Base-by-base conservation (phyloP, 1,140 invertebrate species). In the Caenorhabditis briggsae region DNA sequence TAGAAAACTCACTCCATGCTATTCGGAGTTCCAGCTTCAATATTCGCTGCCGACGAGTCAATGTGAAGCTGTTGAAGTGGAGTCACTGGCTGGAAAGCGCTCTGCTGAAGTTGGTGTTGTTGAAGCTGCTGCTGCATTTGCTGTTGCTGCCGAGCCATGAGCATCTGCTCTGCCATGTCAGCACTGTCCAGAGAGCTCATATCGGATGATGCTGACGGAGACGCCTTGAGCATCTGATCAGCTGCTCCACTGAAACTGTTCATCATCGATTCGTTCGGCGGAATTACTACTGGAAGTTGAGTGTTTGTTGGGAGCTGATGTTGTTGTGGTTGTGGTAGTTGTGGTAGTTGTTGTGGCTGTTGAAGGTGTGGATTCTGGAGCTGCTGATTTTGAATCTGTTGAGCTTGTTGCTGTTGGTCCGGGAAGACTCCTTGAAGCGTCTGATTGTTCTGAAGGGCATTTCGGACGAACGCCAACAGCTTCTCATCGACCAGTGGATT, bases 1-100 rank as follows among this genome's bases (percentile, higher is more conserved):
- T n/a, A n/a, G n/a, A n/a, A 46, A 74, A 78, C 70, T 78, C 12
- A 78, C 70, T 78, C 70, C 7, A 46, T n/a, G 25, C 20, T 65
- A 5, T 5, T 14, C 12, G 14, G 7, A n/a, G n/a, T 46, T 12
- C 70, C 46, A 53, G 43, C 46, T 2, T n/a, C 70, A 50, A 78
- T 78, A 50, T 78, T 78, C 1, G 46, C 70, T 5, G 46, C 70
- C 2, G 70, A 78, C 7, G 70, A 78, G 70, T 78, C 70, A n/a
- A 78, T 78, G 20, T 18, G 23, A 43, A 78, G 18, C 70, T 78
- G 70, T 53, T 78, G 70, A 3, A 78, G 64, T 7, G 64, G 64
- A 46, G 43, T 70, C 23, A 33, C 33, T 33, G 33, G 33, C 33
- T 33, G 33, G 33, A 33, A 33, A 3, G 33, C 33, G 33, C 33